Evolutionary conservation across 2,888 invertebrate species (phyloP).

Genomic region (Ctena decussata): DNA sequence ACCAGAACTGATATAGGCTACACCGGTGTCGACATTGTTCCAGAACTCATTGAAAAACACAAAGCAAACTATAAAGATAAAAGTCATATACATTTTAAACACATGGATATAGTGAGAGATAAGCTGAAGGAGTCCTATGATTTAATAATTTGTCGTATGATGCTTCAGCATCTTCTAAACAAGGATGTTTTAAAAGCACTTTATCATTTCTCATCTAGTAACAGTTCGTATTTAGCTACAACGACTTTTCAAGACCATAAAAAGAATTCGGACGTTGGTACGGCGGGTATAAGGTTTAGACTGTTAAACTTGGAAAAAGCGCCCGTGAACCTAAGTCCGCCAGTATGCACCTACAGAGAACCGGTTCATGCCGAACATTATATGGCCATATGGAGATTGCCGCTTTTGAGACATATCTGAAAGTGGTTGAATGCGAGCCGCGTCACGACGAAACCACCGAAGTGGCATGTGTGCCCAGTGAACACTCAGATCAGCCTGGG

Average conservation of each 20-base stretch:
- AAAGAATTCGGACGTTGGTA: background rate
- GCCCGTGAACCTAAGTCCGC: conserved; percentile 13
- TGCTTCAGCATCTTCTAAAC: conserved; percentile 31
- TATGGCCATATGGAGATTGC: conserved; percentile 25
- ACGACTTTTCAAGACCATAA: conserved; percentile 16
- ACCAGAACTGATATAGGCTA: conserved; percentile 21
- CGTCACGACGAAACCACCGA: no score
- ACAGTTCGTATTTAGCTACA: conserved; percentile 19
- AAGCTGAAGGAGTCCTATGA: conserved; percentile 2
- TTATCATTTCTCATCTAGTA: conserved; percentile 23
- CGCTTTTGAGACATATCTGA: background rate
- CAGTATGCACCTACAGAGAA: conserved; percentile 8
- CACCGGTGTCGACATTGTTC: conserved; percentile 26
- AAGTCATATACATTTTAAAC: conserved; percentile 6
- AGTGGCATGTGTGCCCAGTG: no score
- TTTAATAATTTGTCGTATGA: conserved; percentile 22
- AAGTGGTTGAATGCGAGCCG: no score
- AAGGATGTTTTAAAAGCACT: conserved; percentile 6
- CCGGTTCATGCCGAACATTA: conserved; percentile 1
- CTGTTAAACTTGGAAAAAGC: conserved; percentile 1
- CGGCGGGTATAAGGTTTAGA: background rate
- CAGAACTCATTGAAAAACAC: conserved; percentile 19
- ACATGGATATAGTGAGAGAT: conserved; percentile 7
- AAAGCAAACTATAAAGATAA: background rate
- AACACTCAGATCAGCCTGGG: no score